Evolutionary conservation across 2,888 invertebrate genomes (phyloP).

Genomic region (Drosophila limbata): DNA sequence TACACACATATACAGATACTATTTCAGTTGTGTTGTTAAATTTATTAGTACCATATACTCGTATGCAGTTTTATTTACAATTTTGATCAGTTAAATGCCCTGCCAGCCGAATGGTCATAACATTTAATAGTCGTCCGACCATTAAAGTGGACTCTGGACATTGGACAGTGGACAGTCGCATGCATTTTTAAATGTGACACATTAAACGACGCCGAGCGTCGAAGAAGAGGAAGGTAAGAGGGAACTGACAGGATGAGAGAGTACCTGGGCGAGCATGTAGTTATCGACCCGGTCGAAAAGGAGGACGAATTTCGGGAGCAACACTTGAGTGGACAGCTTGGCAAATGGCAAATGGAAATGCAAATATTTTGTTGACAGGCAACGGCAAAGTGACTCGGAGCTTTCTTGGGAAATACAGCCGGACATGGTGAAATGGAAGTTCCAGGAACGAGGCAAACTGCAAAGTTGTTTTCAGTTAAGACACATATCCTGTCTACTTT

Average conservation of each 20-base stretch:
- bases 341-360: constrained; percentile 65
- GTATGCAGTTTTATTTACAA: constrained; percentile 68
- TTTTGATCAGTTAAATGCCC: constrained; percentile 70
- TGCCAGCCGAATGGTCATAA: constrained; percentile 37
- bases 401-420: constrained; percentile 51
- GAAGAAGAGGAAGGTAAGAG: constrained; percentile 1
- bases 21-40: constrained; percentile 50
- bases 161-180: constrained; percentile 44
- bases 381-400: constrained; percentile 67
- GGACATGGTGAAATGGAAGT: constrained; percentile 58
- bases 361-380: constrained; percentile 72
- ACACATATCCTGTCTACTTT: constrained; percentile 43
- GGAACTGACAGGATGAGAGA: not conserved
- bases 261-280: constrained; percentile 37
- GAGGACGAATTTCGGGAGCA: constrained; percentile 29
- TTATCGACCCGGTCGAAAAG: constrained; percentile 43
- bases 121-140: constrained; percentile 59
- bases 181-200: constrained; percentile 73
- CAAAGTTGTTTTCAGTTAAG: constrained; percentile 18
- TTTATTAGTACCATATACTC: constrained; percentile 49
- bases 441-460: constrained; percentile 33
- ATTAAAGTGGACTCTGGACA: constrained; percentile 42
- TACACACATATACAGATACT: constrained; percentile 16
- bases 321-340: constrained; percentile 35
- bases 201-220: constrained; percentile 39